Evolutionary conservation across 2,797 vertebrate genomes (phyloP).

Genomic region (Pseudochirops corinnae): DNA sequence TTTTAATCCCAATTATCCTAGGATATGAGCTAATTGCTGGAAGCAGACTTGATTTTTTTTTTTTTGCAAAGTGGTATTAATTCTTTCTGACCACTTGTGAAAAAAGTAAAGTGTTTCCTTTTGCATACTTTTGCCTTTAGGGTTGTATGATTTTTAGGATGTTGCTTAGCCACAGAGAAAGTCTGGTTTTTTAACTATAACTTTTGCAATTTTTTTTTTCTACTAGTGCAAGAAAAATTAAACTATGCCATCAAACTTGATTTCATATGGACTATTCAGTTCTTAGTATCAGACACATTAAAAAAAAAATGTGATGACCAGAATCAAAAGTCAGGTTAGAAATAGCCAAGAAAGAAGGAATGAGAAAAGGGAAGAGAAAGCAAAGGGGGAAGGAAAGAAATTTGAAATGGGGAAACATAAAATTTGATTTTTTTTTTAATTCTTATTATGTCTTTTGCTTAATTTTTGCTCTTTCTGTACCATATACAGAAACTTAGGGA

Average conservation of each 20-base stretch:
- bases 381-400: too few relatives aligned
- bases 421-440: too few relatives aligned
- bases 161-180: not conserved
- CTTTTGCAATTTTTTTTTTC: not conserved
- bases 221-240: not conserved
- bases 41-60: conserved; percentile 14
- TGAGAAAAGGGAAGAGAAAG: too few relatives aligned
- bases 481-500: too few relatives aligned
- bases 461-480: too few relatives aligned
- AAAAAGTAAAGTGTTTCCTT: conserved; percentile 35
- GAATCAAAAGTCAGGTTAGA: not conserved
- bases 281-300: not conserved
- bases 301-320: not conserved
- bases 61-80: conserved; percentile 33
- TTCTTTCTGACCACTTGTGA: conserved; percentile 16
- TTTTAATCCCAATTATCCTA: conserved; percentile 22
- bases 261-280: conserved; percentile 26
- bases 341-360: too few relatives aligned
- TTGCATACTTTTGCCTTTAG: not conserved
- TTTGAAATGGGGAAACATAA: too few relatives aligned
- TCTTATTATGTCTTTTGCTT: too few relatives aligned
- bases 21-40: conserved; percentile 28
- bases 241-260: conserved; percentile 12
- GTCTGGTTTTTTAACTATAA: conserved; percentile 4
- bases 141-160: not conserved